These are phyloP conservation scores for Drosophila mojavensis DNA, from an alignment of 1,140 invertebrate species.

Conservation along the genomic window DNA sequence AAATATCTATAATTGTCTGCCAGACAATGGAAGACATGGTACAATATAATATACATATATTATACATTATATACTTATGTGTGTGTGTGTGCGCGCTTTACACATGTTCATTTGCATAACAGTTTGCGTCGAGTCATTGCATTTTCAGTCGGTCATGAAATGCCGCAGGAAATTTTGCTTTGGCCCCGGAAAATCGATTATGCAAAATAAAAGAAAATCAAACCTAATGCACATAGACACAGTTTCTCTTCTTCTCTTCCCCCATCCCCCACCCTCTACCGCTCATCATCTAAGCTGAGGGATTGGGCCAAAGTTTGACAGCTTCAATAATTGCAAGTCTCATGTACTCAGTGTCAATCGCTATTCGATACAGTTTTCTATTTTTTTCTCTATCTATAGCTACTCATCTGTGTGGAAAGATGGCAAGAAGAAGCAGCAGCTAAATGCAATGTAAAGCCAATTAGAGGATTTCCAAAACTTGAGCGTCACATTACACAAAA, in stretches of 20 bases:
- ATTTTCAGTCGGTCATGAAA: constrained; percentile 63
- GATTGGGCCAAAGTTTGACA: constrained; percentile 24
- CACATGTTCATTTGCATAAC: constrained; percentile 29
- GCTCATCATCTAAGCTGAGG: constrained; percentile 24
- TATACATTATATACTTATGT: too few species aligned
- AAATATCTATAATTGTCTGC: constrained; percentile 67
- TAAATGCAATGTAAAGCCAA: constrained; percentile 63
- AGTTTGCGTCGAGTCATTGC: constrained; percentile 43
- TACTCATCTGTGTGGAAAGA: constrained; percentile 42
- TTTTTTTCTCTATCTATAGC: not conserved
- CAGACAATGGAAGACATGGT: constrained; percentile 35
- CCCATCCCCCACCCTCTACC: not conserved
- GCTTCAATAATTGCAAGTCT: constrained; percentile 35
- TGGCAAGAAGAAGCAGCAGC: constrained; percentile 5
- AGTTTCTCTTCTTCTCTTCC: constrained; percentile 1
- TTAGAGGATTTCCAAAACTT: constrained; percentile 76
- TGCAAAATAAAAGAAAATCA: constrained; percentile 68
- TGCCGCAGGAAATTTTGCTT: constrained; percentile 11
- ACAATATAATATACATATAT: constrained; percentile 11
- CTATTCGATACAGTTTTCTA: constrained; percentile 1
- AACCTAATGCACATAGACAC: constrained; percentile 35
- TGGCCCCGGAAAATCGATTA: constrained; percentile 66
- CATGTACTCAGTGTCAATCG: constrained; percentile 29
- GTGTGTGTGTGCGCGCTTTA: not conserved
- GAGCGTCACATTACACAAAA: constrained; percentile 64